Percentiles rank a stretch among this genome's conserved stretches.
Evolutionary conservation across 2,113 vertebrate species (phyloP).

Genomic region (Xiphophorus hellerii): DNA sequence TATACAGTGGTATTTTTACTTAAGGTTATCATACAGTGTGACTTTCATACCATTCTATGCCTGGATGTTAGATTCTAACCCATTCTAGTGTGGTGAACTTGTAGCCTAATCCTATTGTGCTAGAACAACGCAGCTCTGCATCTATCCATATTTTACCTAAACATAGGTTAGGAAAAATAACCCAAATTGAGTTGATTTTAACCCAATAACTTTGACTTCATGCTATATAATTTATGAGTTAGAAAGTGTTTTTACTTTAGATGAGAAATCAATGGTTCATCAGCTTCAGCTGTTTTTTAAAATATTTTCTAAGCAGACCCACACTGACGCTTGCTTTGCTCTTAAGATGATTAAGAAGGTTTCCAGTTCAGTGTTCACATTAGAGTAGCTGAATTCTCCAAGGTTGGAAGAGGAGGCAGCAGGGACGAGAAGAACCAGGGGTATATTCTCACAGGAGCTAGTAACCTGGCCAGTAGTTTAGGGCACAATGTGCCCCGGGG

Average conservation of each 20-base stretch:
- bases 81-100: neutral
- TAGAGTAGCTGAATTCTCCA: conserved; percentile 64
- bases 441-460: conserved; percentile 61
- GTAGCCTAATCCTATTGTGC: neutral
- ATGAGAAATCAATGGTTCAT: neutral
- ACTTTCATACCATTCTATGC: too few species aligned
- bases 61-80: neutral
- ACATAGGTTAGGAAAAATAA: too few species aligned
- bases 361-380: conserved; percentile 62
- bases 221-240: too few species aligned
- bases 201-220: too few species aligned
- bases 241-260: too few species aligned
- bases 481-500: conserved; percentile 50
- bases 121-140: neutral
- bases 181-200: neutral
- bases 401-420: conserved; percentile 35
- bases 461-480: conserved; percentile 68
- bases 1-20: too few species aligned
- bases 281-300: neutral
- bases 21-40: too few species aligned
- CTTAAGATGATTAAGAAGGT: conserved; percentile 76
- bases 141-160: neutral
- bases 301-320: conserved; percentile 50
- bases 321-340: conserved; percentile 59
- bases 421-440: conserved; percentile 26